These are phyloP conservation scores for Zootermopsis nevadensis DNA, from an alignment of 2,888 invertebrate species.

Conservation along the genomic window DNA sequence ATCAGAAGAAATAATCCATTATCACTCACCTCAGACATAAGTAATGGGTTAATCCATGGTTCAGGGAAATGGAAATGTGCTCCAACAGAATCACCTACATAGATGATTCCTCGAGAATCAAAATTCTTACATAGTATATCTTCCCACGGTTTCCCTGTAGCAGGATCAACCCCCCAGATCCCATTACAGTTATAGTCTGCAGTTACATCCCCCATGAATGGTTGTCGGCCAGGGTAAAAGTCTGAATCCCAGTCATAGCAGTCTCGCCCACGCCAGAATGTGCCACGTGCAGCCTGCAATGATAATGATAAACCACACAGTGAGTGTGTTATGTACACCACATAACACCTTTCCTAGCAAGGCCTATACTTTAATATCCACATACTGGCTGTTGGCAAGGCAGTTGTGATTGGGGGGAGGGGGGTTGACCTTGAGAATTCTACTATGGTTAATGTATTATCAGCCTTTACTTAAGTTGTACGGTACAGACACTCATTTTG, in stretches of 20 bases:
- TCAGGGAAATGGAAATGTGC: slow-evolving; percentile 67
- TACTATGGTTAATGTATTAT: no score
- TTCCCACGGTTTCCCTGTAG: slow-evolving; percentile 56
- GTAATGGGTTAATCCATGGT: slow-evolving; percentile 62
- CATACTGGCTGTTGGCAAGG: no score
- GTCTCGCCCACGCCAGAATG: slow-evolving; percentile 59
- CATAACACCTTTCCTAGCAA: no score
- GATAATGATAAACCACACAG: no score
- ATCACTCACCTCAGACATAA: slow-evolving; percentile 58
- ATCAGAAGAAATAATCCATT: no score
- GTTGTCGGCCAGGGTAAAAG: slow-evolving; percentile 58
- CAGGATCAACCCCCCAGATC: slow-evolving; percentile 57
- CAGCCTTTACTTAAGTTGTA: no score
- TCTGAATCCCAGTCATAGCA: slow-evolving; percentile 57
- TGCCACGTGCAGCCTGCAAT: slow-evolving; percentile 56
- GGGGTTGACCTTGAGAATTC: no score
- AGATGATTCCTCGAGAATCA: slow-evolving; percentile 57
- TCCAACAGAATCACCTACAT: slow-evolving; percentile 64
- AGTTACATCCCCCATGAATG: slow-evolving; percentile 55
- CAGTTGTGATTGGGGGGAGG: no score
- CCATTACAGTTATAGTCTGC: slow-evolving; percentile 59
- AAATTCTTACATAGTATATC: slow-evolving; percentile 56
- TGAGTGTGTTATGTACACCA: no score
- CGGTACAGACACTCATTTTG: no score
- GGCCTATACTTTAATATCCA: no score